Evolutionary conservation across 2,113 vertebrate species (phyloP).

Genomic region (Cryptotis parvus): DNA sequence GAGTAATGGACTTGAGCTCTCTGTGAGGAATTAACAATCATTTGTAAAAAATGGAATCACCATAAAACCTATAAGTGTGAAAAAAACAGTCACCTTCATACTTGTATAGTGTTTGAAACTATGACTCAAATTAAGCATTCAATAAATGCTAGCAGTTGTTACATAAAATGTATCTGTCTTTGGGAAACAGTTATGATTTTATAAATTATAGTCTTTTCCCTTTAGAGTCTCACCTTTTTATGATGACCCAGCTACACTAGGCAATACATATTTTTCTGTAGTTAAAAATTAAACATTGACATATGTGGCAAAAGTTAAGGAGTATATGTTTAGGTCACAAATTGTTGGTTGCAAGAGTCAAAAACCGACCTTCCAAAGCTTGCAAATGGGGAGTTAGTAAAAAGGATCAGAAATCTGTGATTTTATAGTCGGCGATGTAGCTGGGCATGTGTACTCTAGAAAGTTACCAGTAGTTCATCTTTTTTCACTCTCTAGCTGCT

Average conservation of each 20-base stretch:
- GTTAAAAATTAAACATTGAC: constrained; percentile 49
- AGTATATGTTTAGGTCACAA: constrained; percentile 33
- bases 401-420: background rate
- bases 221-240: constrained; percentile 30
- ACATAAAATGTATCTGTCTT: background rate
- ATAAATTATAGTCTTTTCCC: background rate
- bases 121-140: background rate
- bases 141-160: background rate
- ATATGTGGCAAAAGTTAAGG: constrained; percentile 9
- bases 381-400: constrained; percentile 21
- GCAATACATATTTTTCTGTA: background rate
- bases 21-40: constrained; percentile 1
- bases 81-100: background rate
- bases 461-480: background rate
- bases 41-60: background rate
- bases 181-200: background rate
- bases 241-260: background rate
- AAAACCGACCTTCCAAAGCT: constrained; percentile 33
- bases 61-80: background rate
- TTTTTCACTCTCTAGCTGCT: background rate
- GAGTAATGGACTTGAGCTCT: background rate
- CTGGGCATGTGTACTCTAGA: background rate
- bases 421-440: background rate
- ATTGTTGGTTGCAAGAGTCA: constrained; percentile 37
- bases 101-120: constrained; percentile 13